Evolutionary conservation across 2,888 invertebrate genomes (phyloP).

Genomic region (Drosophila gaucha): DNA sequence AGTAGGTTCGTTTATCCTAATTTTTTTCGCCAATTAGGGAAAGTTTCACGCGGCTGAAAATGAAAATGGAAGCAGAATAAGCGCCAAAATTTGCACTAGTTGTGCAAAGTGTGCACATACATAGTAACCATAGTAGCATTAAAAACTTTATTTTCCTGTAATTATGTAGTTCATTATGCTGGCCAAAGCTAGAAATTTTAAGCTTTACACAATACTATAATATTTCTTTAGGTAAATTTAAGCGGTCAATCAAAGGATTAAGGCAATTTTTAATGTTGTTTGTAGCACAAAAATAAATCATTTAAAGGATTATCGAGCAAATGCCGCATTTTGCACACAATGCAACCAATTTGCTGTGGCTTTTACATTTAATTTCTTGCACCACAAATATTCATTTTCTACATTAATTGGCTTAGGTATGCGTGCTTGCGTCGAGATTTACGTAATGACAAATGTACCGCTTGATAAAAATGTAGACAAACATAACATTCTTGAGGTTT

Average conservation of each 20-base stretch:
- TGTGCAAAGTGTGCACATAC: constrained; percentile 16
- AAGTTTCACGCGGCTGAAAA: constrained; percentile 50
- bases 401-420: constrained; percentile 56
- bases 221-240: not conserved
- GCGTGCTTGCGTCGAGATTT: constrained; percentile 36
- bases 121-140: constrained; percentile 28
- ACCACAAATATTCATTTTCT: constrained; percentile 45
- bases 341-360: constrained; percentile 49
- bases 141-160: constrained; percentile 43
- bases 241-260: no score
- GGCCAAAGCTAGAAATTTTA: not conserved
- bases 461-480: not conserved
- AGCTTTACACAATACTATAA: not conserved
- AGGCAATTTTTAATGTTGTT: not conserved
- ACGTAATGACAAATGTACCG: constrained; percentile 51
- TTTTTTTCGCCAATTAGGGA: constrained; percentile 60
- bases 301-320: constrained; percentile 16
- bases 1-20: not conserved
- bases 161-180: constrained; percentile 57
- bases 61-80: constrained; percentile 39
- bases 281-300: not conserved
- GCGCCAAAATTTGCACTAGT: constrained; percentile 47
- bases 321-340: constrained; percentile 22
- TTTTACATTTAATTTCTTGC: constrained; percentile 28
- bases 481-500: constrained; percentile 37